Evolutionary conservation across 2,113 vertebrate species (phyloP).

Genomic region (Cichladusa arquata): DNA sequence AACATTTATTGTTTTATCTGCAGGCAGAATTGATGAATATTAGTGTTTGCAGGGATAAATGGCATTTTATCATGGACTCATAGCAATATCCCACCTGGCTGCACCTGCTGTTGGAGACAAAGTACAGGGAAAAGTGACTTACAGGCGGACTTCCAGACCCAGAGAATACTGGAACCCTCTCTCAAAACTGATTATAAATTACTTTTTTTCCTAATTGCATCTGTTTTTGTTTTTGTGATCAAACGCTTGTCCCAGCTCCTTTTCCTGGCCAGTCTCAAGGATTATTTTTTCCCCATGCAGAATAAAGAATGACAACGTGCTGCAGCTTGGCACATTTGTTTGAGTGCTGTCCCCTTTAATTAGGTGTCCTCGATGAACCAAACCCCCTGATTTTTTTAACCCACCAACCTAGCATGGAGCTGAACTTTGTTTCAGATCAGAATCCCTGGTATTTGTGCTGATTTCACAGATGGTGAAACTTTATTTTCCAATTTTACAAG

Average conservation of each 20-base stretch:
- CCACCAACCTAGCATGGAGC: neutral
- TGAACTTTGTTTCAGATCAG: neutral
- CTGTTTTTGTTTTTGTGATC: neutral
- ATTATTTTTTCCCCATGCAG: accelerated
- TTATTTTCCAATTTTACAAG: neutral
- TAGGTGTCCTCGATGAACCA: accelerated
- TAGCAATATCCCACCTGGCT: neutral
- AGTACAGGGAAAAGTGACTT: neutral
- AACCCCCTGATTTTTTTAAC: neutral
- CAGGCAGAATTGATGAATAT: neutral
- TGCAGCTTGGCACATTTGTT: neutral
- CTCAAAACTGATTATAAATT: neutral
- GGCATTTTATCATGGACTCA: neutral
- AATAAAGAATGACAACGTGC: accelerated
- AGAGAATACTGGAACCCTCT: neutral
- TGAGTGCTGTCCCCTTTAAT: neutral
- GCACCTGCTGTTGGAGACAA: neutral
- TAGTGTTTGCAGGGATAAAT: neutral
- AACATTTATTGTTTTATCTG: constrained; percentile 11
- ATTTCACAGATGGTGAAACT: neutral
- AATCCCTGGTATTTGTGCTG: neutral
- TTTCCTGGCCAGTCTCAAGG: neutral
- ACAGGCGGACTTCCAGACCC: neutral
- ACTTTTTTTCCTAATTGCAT: neutral
- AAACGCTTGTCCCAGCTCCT: neutral